Percentiles rank a stretch among this genome's conserved stretches.
Conservation (phyloP, 2,113 vertebrate species). For the Corynorhinus townsendii region DNA sequence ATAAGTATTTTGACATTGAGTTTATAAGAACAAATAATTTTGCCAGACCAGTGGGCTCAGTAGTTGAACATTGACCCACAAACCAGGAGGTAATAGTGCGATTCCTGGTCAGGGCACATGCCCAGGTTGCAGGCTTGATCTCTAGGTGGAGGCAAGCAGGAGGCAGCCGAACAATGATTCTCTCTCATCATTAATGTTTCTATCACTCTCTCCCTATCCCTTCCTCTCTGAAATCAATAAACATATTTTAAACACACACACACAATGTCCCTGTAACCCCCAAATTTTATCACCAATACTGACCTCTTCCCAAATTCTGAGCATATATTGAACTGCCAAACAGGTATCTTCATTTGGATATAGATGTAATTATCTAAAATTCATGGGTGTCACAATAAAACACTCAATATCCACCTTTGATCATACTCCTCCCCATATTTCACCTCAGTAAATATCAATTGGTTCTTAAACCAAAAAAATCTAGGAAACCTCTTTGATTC, state of each 20-base stretch:
- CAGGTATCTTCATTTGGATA: neutral
- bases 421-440: neutral
- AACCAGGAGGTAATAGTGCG: too few species aligned
- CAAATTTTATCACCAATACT: neutral
- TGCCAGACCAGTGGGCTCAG: too few species aligned
- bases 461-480: neutral
- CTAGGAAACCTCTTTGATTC: neutral
- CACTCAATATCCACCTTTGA: neutral
- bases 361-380: neutral
- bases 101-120: too few species aligned
- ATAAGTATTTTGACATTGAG: neutral
- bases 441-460: neutral
- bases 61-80: too few species aligned
- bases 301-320: neutral
- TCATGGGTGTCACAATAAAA: neutral
- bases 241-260: too few species aligned
- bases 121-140: too few species aligned
- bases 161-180: too few species aligned
- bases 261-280: neutral
- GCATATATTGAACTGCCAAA: neutral
- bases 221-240: too few species aligned
- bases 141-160: too few species aligned
- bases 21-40: neutral
- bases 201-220: neutral
- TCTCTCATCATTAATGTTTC: too few species aligned